phyloP scores from a whole-genome alignment of 2,113 vertebrate genomes.

The Condylura cristata region DNA sequence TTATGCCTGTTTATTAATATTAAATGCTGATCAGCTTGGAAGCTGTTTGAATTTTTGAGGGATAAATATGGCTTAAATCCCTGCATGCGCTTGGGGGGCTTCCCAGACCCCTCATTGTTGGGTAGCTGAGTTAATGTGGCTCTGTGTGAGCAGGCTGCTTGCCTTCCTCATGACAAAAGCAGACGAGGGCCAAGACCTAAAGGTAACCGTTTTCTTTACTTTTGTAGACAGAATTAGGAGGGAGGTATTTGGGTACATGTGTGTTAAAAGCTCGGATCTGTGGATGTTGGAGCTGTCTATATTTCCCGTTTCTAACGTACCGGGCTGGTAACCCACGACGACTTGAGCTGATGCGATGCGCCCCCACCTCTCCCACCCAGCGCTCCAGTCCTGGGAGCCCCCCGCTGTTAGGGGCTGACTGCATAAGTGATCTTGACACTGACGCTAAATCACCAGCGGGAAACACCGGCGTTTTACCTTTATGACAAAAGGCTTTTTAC shows the following conservation, averaged over 20 bases:
- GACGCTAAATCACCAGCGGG: slow-evolving; percentile 88
- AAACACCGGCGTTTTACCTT: slow-evolving; percentile 86
- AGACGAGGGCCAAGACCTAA: slow-evolving; percentile 29
- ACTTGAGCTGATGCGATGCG: slow-evolving; percentile 71
- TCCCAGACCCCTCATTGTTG: slow-evolving; percentile 67
- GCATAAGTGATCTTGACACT: slow-evolving; percentile 87
- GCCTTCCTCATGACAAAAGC: slow-evolving; percentile 30
- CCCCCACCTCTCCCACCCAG: no score
- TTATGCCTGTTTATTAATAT: slow-evolving; percentile 70
- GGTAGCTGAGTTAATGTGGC: slow-evolving; percentile 64
- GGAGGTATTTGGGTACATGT: slow-evolving; percentile 52
- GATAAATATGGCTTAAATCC: slow-evolving; percentile 72
- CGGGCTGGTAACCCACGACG: slow-evolving; percentile 68
- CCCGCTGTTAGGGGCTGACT: no score
- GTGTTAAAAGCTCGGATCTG: no score
- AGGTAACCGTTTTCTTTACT: slow-evolving; percentile 58
- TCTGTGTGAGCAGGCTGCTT: slow-evolving; percentile 67
- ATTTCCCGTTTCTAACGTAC: slow-evolving; percentile 70
- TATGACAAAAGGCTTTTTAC: slow-evolving; percentile 91
- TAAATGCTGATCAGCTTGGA: slow-evolving; percentile 53
- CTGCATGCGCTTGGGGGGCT: slow-evolving; percentile 36
- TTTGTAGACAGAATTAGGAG: slow-evolving; percentile 27
- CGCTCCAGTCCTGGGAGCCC: not conserved
- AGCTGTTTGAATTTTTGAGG: slow-evolving; percentile 66
- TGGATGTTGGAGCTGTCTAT: no score